Percentiles rank a stretch among this genome's conserved stretches.
Conservation (phyloP, 2,797 vertebrate species). For the Pseudomugil tenellus region DNA sequence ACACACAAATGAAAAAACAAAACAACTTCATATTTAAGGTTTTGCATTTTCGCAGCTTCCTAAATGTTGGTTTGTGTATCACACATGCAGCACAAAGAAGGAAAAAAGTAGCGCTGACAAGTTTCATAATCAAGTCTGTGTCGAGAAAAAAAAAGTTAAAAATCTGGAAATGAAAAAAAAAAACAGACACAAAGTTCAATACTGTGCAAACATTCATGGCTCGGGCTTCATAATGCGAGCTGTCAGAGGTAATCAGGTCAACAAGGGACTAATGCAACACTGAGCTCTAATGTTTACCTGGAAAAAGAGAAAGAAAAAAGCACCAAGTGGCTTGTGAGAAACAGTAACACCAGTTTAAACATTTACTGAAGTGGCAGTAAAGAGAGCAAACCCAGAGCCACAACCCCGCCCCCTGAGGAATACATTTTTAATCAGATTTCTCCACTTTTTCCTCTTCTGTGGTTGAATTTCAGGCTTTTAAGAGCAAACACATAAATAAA, state of each 20-base stretch:
- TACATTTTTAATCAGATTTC: constrained; percentile 27
- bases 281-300: constrained; percentile 24
- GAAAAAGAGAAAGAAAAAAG: constrained; percentile 23
- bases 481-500: constrained; percentile 1
- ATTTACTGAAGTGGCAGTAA: constrained; percentile 58
- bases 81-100: constrained; percentile 8
- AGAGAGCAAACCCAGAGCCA: constrained; percentile 39
- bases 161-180: constrained; percentile 1
- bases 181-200: neutral
- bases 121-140: neutral
- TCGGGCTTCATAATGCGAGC: constrained; percentile 20
- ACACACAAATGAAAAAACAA: no score
- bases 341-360: constrained; percentile 59
- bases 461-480: constrained; percentile 26
- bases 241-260: constrained; percentile 44
- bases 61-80: neutral
- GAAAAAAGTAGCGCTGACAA: neutral
- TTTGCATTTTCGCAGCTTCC: neutral
- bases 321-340: constrained; percentile 28
- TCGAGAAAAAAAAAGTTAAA: neutral
- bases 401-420: constrained; percentile 6
- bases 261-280: constrained; percentile 37
- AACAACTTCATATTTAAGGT: no score
- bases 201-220: constrained; percentile 14
- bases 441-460: constrained; percentile 20